Evolutionary conservation across 2,113 vertebrate species (phyloP), one percentile per base, ranked within the genome.

Genomic region (Shinisaurus crocodilurus): DNA sequence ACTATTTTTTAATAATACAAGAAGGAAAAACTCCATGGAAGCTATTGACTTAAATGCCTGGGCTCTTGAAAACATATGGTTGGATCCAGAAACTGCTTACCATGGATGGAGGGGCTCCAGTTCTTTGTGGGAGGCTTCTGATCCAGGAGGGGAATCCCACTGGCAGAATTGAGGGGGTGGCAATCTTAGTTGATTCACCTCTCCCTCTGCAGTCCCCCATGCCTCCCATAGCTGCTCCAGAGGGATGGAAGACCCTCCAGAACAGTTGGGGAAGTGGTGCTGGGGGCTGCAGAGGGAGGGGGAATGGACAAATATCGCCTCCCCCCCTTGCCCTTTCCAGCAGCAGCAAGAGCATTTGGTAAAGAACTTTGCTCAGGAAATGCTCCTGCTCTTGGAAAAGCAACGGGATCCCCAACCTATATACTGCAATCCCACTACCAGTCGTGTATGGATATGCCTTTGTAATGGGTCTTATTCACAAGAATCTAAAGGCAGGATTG

Each of bases 21-120:
- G 86, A 3, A 18, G 48, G 50, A 1, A 5, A 3, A 0, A 0
- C 45, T 12, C 9, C 13, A 7, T 37, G 27, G 16, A 79, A 87
- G 23, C 70, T 10, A 1, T 0, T 1, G 0, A 12, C 18, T 57
- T 60, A 0, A 32, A 23, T 70, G 45, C 9, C 20, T 54, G 48
- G 43, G 15, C 83, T 48, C 43, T 85, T 85, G 7, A 50, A 48
- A 43, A 50, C 10, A 13, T 72, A 32, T 3, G 16, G n/a, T 37
- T 74, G 10, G 13, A 74, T 18, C 72, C 72, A 74, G 72, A 37
- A 74, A 15, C n/a, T 74, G 72, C 72, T 9, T 12, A 1, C 12
- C 10, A 12, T 70, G 29, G 7, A 34, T 70, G 69, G 69, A 12
- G 34, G 32, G 29, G 2, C 32, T 70, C 27, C 29, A 32, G 29